These are phyloP conservation scores for Geotrupes spiniger DNA, from an alignment of 2,888 invertebrate species.

Conservation along the genomic window DNA sequence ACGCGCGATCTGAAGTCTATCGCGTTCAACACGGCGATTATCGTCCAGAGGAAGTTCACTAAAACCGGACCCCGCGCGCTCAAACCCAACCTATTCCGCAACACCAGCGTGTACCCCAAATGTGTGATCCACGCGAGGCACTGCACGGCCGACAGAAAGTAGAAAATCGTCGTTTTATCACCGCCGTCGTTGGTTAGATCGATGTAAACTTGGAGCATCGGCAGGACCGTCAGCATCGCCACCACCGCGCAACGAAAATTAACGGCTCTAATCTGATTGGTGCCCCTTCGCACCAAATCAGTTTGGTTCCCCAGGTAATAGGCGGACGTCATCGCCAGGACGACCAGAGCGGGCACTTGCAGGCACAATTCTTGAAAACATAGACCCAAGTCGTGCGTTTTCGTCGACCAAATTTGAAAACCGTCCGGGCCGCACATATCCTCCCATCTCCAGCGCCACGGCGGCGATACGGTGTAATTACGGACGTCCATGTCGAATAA, in stretches of 20 bases:
- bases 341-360: conserved; percentile 69
- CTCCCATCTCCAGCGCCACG: conserved; percentile 66
- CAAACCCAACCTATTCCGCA: conserved; percentile 61
- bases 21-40: conserved; percentile 64
- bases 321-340: conserved; percentile 76
- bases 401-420: conserved; percentile 66
- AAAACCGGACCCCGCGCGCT: conserved; percentile 73
- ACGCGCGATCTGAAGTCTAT: conserved; percentile 68
- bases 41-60: conserved; percentile 66
- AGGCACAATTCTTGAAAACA: conserved; percentile 85
- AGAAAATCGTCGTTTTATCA: conserved; percentile 63
- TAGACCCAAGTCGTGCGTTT: conserved; percentile 71
- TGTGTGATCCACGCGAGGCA: conserved; percentile 81
- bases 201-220: conserved; percentile 67
- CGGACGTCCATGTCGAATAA: conserved; percentile 2
- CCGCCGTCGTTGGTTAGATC: conserved; percentile 55
- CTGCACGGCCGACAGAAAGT: conserved; percentile 67
- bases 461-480: background rate
- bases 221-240: conserved; percentile 62
- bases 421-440: conserved; percentile 74
- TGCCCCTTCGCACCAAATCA: conserved; percentile 62
- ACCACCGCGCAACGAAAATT: conserved; percentile 63
- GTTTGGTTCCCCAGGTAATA: conserved; percentile 74
- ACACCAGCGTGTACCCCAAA: conserved; percentile 67
- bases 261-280: conserved; percentile 61